Conservation (phyloP, 2,797 vertebrate genomes). For the Dryobates pubescens region DNA sequence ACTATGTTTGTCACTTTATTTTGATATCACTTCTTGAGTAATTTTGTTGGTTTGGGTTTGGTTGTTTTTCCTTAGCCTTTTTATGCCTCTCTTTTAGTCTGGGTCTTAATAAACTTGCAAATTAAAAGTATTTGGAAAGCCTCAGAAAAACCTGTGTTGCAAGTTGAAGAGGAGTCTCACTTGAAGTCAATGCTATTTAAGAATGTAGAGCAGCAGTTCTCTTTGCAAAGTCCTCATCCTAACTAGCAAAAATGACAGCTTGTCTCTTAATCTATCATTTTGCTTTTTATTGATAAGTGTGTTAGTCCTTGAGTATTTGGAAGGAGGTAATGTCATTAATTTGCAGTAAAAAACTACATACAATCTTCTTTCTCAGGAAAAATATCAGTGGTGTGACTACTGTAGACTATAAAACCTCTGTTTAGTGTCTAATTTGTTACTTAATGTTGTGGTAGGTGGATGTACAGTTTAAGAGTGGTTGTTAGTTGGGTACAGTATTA, state of each 20-base stretch:
- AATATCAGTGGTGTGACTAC: background rate
- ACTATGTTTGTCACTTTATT: background rate
- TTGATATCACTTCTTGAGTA: background rate
- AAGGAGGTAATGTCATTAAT: background rate
- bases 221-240: background rate
- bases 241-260: background rate
- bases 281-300: background rate
- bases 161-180: background rate
- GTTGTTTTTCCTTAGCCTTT: background rate
- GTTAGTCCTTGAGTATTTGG: background rate
- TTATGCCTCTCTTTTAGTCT: background rate
- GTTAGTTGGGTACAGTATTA: background rate
- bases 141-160: rapidly evolving
- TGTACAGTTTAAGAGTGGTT: too few relatives aligned
- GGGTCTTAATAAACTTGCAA: background rate
- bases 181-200: background rate
- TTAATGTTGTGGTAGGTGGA: background rate
- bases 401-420: background rate
- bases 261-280: background rate
- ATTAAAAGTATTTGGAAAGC: background rate
- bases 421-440: background rate
- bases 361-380: background rate
- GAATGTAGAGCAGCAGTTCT: background rate
- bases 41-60: background rate
- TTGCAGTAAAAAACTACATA: background rate